Evolutionary conservation across 2,113 vertebrate species (phyloP).

Genomic region (Cyanistes caeruleus): DNA sequence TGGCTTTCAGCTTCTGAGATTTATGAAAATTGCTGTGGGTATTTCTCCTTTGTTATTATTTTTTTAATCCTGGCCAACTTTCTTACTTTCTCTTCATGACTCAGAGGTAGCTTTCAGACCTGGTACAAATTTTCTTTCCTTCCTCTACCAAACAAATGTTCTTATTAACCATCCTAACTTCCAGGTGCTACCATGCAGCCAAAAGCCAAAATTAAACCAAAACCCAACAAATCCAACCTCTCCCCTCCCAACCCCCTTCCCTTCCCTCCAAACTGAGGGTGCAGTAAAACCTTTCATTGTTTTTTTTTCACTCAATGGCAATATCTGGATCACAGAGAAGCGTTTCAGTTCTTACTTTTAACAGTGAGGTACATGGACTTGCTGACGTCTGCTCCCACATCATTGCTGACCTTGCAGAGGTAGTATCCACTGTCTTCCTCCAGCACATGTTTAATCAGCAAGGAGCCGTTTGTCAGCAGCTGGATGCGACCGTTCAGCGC

Average conservation of each 20-base stretch:
- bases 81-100: background rate
- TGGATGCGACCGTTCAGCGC: constrained; percentile 92
- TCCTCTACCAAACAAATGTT: background rate
- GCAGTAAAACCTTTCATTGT: background rate
- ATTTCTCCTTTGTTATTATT: background rate
- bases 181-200: background rate
- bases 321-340: constrained; percentile 67
- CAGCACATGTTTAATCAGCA: constrained; percentile 96
- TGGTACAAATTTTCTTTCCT: background rate
- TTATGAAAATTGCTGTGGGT: background rate
- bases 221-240: background rate
- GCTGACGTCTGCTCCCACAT: constrained; percentile 99
- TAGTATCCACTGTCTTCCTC: constrained; percentile 98
- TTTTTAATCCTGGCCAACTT: background rate
- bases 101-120: background rate
- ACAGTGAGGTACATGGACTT: constrained; percentile 99
- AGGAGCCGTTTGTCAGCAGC: constrained; percentile 92
- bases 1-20: background rate
- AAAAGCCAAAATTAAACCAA: background rate
- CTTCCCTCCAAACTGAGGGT: background rate
- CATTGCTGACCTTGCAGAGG: constrained; percentile 99
- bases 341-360: constrained; percentile 91
- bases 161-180: background rate
- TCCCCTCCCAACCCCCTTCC: background rate
- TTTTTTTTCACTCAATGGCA: background rate